Evolutionary conservation across 2,113 vertebrate genomes (phyloP).

Genomic region (Oceanodroma tethys): DNA sequence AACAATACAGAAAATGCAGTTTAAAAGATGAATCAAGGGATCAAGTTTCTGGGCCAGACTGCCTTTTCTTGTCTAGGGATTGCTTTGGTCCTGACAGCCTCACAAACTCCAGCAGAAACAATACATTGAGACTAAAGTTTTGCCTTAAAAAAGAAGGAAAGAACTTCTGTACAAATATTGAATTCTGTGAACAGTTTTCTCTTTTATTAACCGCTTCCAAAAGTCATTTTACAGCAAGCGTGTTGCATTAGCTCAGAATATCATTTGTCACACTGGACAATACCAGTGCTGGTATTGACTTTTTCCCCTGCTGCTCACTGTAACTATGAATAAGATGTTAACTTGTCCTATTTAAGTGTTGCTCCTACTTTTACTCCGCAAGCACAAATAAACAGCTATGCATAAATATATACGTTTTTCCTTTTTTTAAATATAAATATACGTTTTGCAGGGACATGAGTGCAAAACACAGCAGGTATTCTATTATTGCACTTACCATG

Average conservation of each 20-base stretch:
- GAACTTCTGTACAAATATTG: background rate
- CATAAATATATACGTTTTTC: background rate
- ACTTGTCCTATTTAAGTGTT: background rate
- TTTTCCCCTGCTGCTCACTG: background rate
- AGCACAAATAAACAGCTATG: background rate
- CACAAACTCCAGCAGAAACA: background rate
- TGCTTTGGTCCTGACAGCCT: background rate
- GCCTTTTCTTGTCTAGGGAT: background rate
- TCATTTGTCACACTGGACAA: constrained; percentile 68
- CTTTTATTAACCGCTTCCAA: constrained; percentile 75
- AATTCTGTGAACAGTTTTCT: constrained; percentile 73
- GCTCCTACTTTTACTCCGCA: background rate
- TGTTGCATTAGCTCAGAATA: constrained; percentile 66
- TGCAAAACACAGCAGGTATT: background rate
- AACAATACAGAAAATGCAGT: background rate
- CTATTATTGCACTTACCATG: background rate
- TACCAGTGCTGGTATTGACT: constrained; percentile 57
- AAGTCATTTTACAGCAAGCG: constrained; percentile 76
- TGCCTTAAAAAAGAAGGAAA: background rate
- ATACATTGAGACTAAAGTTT: background rate
- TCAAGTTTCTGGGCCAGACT: background rate
- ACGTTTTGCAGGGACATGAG: background rate
- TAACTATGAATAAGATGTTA: background rate
- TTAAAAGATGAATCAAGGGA: background rate
- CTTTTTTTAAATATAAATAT: background rate